phyloP scores from a whole-genome alignment of 2,113 vertebrate species.

The Anoura caudifer region DNA sequence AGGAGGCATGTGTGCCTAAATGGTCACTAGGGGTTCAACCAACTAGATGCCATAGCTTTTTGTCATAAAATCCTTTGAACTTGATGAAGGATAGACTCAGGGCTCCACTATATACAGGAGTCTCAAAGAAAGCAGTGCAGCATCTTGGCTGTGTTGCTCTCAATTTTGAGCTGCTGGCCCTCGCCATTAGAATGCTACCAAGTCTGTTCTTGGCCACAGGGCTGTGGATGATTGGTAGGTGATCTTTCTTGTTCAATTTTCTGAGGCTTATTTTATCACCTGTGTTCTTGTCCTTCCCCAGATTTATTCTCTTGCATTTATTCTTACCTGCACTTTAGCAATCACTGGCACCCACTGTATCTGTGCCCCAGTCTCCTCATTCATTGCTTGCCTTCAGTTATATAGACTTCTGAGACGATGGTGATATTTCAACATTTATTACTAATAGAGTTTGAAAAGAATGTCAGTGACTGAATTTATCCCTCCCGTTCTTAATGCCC shows the following conservation, averaged over 20 bases:
- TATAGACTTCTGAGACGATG: slow-evolving; percentile 18
- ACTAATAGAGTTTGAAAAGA: slow-evolving; percentile 2
- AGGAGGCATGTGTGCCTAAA: neutral
- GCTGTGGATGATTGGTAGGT: neutral
- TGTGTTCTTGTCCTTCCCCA: neutral
- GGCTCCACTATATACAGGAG: neutral
- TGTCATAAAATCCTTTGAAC: neutral
- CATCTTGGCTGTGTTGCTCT: neutral
- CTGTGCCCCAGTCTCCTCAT: neutral
- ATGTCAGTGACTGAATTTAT: neutral
- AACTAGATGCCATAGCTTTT: neutral
- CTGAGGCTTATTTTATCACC: neutral
- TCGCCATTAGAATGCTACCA: neutral
- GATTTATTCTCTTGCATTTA: slow-evolving; percentile 14
- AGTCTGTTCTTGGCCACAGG: neutral
- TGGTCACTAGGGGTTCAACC: neutral
- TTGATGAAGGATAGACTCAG: neutral
- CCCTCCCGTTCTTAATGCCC: neutral
- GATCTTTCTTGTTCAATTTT: neutral
- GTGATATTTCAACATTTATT: slow-evolving; percentile 24
- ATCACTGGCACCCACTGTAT: neutral
- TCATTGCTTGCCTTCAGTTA: slow-evolving; percentile 45
- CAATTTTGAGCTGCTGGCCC: neutral
- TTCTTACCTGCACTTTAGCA: slow-evolving; percentile 47
- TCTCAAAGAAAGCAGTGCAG: neutral